Evolutionary conservation across 2,888 invertebrate species (phyloP), one percentile per base, ranked within the genome.

Genomic region (Drosophila algonquin): DNA sequence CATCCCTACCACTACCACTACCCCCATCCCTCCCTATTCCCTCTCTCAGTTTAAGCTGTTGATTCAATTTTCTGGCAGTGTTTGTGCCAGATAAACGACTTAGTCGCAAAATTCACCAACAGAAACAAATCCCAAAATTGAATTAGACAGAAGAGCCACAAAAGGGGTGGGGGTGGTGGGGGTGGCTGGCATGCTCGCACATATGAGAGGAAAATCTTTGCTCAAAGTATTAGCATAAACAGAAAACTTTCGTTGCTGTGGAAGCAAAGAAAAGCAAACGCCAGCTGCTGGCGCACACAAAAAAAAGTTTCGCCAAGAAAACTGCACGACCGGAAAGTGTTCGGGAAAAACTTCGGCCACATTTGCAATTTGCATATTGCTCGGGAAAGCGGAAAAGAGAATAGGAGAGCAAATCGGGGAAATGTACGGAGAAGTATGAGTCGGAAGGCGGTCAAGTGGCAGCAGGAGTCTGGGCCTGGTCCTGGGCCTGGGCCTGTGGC

Each of bases 81-180:
- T 73, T 83, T 62, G 57, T 61, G 59, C 65, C 85, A 84, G 87
- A 87, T 87, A 87, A 83, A 85, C 87, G 82, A 83, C 82, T 87
- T 87, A 83, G 85, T 63, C 62, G 65, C 50, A 47, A 79, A 56
- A 75, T 59, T 40, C 40, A 65, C 69, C 63, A 35, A 47, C 27
- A 27, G 52, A 70, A 60, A 40, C n/a, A 40, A n/a, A 7, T 4
- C 40, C 40, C 35, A 35, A 40, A 82, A 82, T 82, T 82, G 72
- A 82, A 84, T 84, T 81, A 79, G 72, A 46, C 65, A 40, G 40
- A 6, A 6, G 40, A 14, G 14, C 40, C 40, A n/a, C n/a, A 40
- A 2, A 40, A 6, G n/a, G 40, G 14, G 63, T 32, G 4, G 2
- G 63, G 9, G 21, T n/a, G 21, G 21, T 0, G 2, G 21, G 21